Conservation (phyloP, 2,797 vertebrate genomes). For the Poecile montanus region DNA sequence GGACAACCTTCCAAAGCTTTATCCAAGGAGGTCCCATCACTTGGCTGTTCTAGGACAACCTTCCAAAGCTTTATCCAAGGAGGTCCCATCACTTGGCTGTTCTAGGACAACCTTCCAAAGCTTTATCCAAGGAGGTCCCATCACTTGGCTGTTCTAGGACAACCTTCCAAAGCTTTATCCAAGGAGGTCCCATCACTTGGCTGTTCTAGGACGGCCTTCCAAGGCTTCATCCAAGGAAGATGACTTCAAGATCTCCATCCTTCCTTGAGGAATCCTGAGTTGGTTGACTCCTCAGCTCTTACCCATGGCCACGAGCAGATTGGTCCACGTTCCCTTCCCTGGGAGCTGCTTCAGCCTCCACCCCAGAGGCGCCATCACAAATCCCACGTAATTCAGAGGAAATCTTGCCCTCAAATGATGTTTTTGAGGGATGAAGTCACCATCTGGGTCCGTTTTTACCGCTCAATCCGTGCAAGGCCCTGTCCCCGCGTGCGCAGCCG, state of each 20-base stretch:
- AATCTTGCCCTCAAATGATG: not conserved
- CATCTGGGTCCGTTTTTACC: not conserved
- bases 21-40: fast-evolving
- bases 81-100: not conserved
- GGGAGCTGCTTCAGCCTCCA: not conserved
- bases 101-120: not conserved
- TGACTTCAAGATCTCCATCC: not conserved
- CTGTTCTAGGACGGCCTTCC: not conserved
- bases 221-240: not conserved
- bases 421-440: not conserved
- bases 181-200: fast-evolving
- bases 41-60: not conserved
- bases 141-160: not conserved
- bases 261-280: not conserved
- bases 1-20: not conserved
- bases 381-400: not conserved
- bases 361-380: fast-evolving
- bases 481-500: not conserved
- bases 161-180: not conserved
- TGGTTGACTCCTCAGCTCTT: not conserved
- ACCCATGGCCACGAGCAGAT: fast-evolving
- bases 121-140: not conserved
- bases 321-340: not conserved
- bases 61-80: not conserved
- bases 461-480: fast-evolving